Percentiles rank a stretch among this genome's conserved stretches.
Conservation (phyloP, 92 coral and sea anemone genomes). For the Palythoa heliodiscus region DNA sequence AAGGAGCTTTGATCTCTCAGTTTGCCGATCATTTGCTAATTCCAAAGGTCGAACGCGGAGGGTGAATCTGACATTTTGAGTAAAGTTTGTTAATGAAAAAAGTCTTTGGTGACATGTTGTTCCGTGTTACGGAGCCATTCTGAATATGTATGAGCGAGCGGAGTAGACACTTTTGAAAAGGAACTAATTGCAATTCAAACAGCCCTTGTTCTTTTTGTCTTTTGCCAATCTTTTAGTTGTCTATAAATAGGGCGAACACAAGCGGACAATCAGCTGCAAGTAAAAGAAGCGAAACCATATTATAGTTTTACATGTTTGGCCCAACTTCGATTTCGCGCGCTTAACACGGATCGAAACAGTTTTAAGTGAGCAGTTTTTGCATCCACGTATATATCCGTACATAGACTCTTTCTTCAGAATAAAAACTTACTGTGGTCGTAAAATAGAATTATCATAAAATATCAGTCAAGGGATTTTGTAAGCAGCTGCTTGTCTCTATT, state of each 20-base stretch:
- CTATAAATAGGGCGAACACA: conserved; percentile 9
- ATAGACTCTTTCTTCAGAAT: background rate
- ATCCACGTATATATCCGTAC: background rate
- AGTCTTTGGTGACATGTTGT: conserved; percentile 29
- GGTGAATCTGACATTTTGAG: conserved; percentile 34
- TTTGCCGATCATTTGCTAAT: conserved; percentile 23
- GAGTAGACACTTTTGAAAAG: conserved; percentile 39
- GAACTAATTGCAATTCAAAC: conserved; percentile 30
- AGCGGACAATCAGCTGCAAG: conserved; percentile 5
- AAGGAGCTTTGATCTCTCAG: conserved; percentile 29
- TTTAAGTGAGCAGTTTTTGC: background rate
- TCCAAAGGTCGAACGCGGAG: conserved; percentile 23
- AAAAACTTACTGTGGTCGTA: background rate
- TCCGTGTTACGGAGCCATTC: conserved; percentile 51
- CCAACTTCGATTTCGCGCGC: background rate
- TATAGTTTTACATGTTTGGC: background rate
- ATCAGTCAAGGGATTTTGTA: background rate
- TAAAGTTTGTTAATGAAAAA: conserved; percentile 46
- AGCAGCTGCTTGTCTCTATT: conserved; percentile 9
- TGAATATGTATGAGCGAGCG: conserved; percentile 49
- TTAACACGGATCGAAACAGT: background rate
- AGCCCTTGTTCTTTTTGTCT: conserved; percentile 44
- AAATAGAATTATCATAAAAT: conserved; percentile 8
- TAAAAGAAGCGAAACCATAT: conserved; percentile 19
- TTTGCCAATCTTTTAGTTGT: conserved; percentile 18